Base-by-base conservation (phyloP, 1,140 invertebrate species). In the Doryteuthis pealeii region DNA sequence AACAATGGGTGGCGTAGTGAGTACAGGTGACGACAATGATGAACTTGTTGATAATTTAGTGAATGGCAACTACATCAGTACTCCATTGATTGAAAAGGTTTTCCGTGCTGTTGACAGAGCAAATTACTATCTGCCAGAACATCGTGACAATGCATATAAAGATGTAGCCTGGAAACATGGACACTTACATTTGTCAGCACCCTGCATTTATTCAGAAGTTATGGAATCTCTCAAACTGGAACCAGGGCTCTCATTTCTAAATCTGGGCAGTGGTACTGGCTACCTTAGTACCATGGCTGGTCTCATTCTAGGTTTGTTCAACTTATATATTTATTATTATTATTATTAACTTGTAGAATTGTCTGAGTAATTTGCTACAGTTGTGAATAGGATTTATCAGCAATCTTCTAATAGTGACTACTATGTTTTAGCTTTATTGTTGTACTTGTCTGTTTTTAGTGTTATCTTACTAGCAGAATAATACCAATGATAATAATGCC, bases 121-220 rank as follows among this genome's bases (percentile, higher is more conserved):
- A 0, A 90, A 93, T 79, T 97, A 96, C 87, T 93, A 94, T 87
- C 88, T 93, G 0, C 90, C 91, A 0, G 91, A 91, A 32, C 86
- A 90, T 66, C 87, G 90, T 79, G 90, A 91, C 31, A 90, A 89
- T 82, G 94, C 95, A 1, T 96, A 97, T 81, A 93, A 92, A 75
- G 86, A 87, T 68, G 68, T 87, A 68, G 95, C 95, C 18, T 96
- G 95, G 94, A 93, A 93, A 85, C 90, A 91, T 87, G 93, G 93
- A 1, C 91, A 88, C 74, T 73, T 96, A 72, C 95, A 97, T 87
- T 86, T 97, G 74, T 97, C 95, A 14, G 94, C 95, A 3, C 95
- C 95, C 12, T 95, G 94, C 87, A 94, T 96, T 79, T 97, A 97
- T 86, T 92, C 93, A 74, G 92, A 94, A 88, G 94, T 96, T n/a